Evolutionary conservation across 2,797 vertebrate genomes (phyloP), one percentile per base, ranked within the genome.

Genomic region (Sebastolobus alascanus): DNA sequence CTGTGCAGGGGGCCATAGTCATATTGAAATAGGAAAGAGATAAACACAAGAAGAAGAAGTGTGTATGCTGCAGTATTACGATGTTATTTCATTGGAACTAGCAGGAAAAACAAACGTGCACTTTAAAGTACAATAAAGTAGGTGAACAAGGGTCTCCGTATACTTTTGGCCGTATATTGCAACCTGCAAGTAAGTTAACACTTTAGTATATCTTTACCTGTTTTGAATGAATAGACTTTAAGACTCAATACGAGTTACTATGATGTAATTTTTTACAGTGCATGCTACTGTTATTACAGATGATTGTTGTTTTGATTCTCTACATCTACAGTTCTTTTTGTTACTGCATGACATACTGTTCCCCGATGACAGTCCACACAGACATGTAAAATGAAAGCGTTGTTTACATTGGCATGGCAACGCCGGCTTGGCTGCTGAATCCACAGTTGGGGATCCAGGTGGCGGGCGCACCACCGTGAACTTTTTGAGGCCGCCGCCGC

Each of bases 311-410:
- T 83, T 78, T 16, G 1, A 22, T 65, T 56, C 43, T 87, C 86
- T 93, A 87, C 88, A 65, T 94, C 95, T 96, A 97, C 75, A 68
- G 35, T 78, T 76, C 6, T 8, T 73, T 58, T 72, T 40, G 92
- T 92, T 79, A 81, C 18, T 73, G 75, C 73, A 84, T 90, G 82
- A 97, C 97, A 94, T 98, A 98, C 97, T 95, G 93, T 94, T 94
- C 88, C 93, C 94, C 81, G 96, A 27, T 89, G 95, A 91, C 93
- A 93, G 88, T 95, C 8, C 95, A 93, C 96, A 97, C 80, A 94
- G 93, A 95, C 96, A 97, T 85, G 87, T 85, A 94, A 92, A 85
- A 83, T 94, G 92, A 94, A 89, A 91, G 90, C 89, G 76, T 79
- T 84, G 86, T 92, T 93, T 94, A 94, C 95, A 96, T 75, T 87